Percentiles rank a stretch among this genome's conserved stretches.
phyloP scores from a whole-genome alignment of 2,797 vertebrate species.

The Cirrhinus mrigala region DNA sequence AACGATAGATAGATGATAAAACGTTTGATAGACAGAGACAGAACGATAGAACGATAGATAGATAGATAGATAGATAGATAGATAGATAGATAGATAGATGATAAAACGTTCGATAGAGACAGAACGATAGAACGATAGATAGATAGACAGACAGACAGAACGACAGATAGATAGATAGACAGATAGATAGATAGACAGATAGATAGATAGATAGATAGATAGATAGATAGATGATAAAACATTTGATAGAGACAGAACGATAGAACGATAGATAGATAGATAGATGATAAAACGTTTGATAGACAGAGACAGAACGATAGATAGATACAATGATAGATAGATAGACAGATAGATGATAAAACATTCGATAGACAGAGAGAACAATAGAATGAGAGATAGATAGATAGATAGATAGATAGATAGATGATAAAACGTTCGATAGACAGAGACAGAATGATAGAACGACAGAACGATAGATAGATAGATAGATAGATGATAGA shows the following conservation, averaged over 20 bases:
- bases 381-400: not conserved
- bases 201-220: not conserved
- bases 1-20: not conserved
- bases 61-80: no score
- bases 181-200: not conserved
- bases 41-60: no score
- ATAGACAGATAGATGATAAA: not conserved
- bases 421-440: not conserved
- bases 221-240: not conserved
- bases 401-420: not conserved
- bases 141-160: fast-evolving
- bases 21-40: no score
- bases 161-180: not conserved
- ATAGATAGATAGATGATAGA: not conserved
- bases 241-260: fast-evolving
- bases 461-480: not conserved
- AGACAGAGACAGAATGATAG: not conserved
- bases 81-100: no score
- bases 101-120: no score
- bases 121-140: not conserved
- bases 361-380: not conserved
- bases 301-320: no score
- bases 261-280: not conserved
- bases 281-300: no score
- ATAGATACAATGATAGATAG: no score